These are phyloP conservation scores for Athene noctua DNA, from an alignment of 2,113 vertebrate species.

Conservation along the genomic window DNA sequence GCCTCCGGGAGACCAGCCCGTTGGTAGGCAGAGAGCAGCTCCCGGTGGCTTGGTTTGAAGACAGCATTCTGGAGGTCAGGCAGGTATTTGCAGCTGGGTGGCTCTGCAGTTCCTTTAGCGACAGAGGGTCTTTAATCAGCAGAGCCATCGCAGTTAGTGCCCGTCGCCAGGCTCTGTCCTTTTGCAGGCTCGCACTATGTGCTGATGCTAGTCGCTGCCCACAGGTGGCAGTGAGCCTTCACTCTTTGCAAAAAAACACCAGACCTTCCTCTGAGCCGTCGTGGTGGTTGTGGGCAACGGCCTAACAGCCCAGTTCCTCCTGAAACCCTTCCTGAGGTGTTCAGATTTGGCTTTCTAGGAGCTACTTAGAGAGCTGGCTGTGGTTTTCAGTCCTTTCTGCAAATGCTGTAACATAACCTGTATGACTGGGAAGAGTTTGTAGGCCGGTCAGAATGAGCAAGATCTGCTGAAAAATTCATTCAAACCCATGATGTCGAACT, in stretches of 20 bases:
- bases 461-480: not conserved
- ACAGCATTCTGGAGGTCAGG: rapidly evolving
- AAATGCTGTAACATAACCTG: rapidly evolving
- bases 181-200: rapidly evolving
- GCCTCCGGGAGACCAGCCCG: rapidly evolving
- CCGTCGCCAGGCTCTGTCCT: too few species aligned
- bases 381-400: too few species aligned
- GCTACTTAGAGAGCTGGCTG: not conserved
- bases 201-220: constrained; percentile 42
- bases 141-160: rapidly evolving
- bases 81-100: rapidly evolving
- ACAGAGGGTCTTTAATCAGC: rapidly evolving
- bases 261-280: not conserved
- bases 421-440: not conserved
- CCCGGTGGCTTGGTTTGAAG: rapidly evolving
- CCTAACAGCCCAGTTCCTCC: not conserved
- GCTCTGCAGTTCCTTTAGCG: rapidly evolving
- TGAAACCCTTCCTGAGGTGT: not conserved
- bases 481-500: not conserved
- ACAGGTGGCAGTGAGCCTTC: constrained; percentile 75
- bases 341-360: not conserved
- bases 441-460: rapidly evolving
- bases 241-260: not conserved
- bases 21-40: not conserved
- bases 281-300: rapidly evolving